Conservation (phyloP, 1,140 invertebrate genomes). For the Scaptodrosophila lebanonensis region DNA sequence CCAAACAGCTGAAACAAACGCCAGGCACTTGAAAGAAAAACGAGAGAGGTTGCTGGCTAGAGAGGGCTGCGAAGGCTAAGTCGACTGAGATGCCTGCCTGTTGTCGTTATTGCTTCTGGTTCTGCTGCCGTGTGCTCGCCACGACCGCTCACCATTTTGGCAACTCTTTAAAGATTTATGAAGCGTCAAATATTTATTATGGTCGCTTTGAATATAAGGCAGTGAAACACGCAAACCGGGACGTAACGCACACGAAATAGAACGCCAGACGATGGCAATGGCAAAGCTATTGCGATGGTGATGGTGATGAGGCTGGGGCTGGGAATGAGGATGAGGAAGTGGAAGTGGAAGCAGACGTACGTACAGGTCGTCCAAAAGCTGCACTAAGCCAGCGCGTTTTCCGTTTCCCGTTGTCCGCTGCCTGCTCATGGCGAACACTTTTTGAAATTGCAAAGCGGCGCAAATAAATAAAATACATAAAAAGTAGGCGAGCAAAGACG, state of each 20-base stretch:
- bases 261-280: conserved; percentile 20
- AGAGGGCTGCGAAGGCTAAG: conserved; percentile 11
- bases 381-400: conserved; percentile 29
- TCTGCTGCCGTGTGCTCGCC: conserved; percentile 3
- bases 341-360: no score
- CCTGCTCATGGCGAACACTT: conserved; percentile 53
- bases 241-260: conserved; percentile 61
- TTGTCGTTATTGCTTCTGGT: background rate
- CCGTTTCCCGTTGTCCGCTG: conserved; percentile 24
- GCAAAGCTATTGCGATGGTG: no score
- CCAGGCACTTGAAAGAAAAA: conserved; percentile 28
- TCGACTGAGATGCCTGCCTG: no score
- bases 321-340: no score
- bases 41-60: conserved; percentile 4
- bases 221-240: conserved; percentile 58
- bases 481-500: conserved; percentile 59
- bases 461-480: conserved; percentile 74
- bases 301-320: background rate
- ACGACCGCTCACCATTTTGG: no score
- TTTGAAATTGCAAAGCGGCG: conserved; percentile 72
- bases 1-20: no score
- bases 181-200: conserved; percentile 77
- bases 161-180: conserved; percentile 76
- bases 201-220: conserved; percentile 76
- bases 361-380: no score